These are phyloP conservation scores for Meriones unguiculatus DNA, from an alignment of 2,113 vertebrate species.

Conservation along the genomic window DNA sequence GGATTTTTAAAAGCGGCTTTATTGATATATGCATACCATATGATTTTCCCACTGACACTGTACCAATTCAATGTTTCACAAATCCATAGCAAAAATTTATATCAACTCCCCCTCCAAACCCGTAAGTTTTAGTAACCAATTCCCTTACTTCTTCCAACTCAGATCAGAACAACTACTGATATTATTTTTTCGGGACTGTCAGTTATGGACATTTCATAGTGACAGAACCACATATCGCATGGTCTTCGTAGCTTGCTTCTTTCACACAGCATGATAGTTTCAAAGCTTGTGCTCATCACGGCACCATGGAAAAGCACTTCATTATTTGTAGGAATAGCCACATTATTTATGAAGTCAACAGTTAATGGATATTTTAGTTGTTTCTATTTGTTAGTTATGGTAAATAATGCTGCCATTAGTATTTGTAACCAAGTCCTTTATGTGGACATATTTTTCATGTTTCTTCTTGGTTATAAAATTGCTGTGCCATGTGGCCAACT, in stretches of 20 bases:
- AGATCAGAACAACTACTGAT: background rate
- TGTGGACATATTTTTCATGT: accelerated
- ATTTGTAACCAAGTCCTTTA: background rate
- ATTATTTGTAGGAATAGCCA: background rate
- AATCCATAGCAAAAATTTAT: background rate
- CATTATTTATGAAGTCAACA: no score
- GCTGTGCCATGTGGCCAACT: no score
- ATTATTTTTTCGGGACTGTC: background rate
- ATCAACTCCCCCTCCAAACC: background rate
- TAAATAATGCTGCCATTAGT: background rate
- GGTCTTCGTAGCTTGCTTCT: background rate
- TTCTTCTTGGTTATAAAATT: background rate
- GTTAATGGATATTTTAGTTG: background rate
- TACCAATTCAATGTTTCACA: background rate
- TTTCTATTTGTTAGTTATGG: background rate
- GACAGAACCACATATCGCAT: background rate
- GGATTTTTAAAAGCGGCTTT: background rate
- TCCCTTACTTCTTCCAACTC: background rate
- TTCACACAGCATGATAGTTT: background rate
- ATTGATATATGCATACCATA: background rate
- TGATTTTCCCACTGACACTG: background rate
- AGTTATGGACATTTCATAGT: background rate
- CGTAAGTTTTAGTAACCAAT: background rate
- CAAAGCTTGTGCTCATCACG: background rate
- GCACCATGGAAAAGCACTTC: no score